Evolutionary conservation across 2,888 invertebrate genomes (phyloP), one percentile per base, ranked within the genome.

Genomic region (Actias luna): DNA sequence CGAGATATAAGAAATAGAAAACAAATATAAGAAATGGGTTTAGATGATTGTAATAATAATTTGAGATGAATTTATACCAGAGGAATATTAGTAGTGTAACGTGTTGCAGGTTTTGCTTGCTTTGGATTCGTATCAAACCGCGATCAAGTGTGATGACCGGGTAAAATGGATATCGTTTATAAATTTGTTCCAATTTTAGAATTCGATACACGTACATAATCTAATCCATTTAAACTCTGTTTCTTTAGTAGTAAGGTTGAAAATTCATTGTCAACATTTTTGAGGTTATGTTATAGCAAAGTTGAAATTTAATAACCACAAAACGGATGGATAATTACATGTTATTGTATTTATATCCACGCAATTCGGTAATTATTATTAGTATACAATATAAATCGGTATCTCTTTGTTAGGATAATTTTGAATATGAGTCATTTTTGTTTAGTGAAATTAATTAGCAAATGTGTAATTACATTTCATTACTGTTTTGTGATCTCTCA

Each of bases 81-180:
- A 12, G 2, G 10, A 27, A 59, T 27, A 36, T 31, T 18, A 35
- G 31, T 59, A 35, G 61, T 68, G 73, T 69, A 77, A 76, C 71
- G 75, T 67, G 74, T 77, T 76, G 71, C 68, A 64, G 62, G 55
- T 68, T 71, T 70, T 70, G 74, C 70, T 78, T 73, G 69, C 69
- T 71, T 70, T 69, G 67, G 65, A 64, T 60, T 64, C 61, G 61
- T 61, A 69, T 65, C 65, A 66, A 65, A 62, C 61, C 64, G 57
- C 64, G 68, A 75, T 75, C 72, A 71, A 72, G 69, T 67, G 65
- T 65, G 70, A 73, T 77, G 72, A 76, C 71, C 66, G 65, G 18
- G 67, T 68, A 58, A 61, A 65, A 65, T 60, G 60, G 52, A 73
- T 69, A 72, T 69, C 60, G 64, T 63, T 66, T 69, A 72, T 72